These are phyloP conservation scores for Zelleria hepariella DNA, from an alignment of 2,888 invertebrate genomes.

Conservation along the genomic window DNA sequence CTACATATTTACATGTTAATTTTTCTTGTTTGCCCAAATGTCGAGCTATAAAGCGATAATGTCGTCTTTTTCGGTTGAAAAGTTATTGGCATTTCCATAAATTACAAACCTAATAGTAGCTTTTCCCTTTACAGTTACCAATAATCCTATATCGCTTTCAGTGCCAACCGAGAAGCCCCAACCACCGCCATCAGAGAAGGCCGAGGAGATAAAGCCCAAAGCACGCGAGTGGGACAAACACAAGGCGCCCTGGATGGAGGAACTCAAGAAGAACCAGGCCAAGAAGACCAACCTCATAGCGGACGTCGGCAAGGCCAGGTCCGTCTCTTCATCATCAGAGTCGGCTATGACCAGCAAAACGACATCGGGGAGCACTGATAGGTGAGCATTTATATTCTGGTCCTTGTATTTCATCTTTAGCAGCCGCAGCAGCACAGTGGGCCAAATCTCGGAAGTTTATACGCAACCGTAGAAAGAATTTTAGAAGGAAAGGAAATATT, in stretches of 20 bases:
- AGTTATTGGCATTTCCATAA: too few relatives aligned
- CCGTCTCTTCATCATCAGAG: slow-evolving; percentile 36
- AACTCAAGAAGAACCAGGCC: slow-evolving; percentile 83
- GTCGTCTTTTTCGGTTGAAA: too few relatives aligned
- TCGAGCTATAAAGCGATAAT: too few relatives aligned
- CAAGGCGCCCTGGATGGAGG: slow-evolving; percentile 85
- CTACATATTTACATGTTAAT: too few relatives aligned
- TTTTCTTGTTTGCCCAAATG: too few relatives aligned
- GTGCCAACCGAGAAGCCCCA: slow-evolving; percentile 26
- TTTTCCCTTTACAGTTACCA: not conserved
- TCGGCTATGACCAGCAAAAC: slow-evolving; percentile 24
- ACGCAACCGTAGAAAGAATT: too few relatives aligned
- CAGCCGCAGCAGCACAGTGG: too few relatives aligned
- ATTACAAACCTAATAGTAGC: too few relatives aligned
- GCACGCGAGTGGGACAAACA: slow-evolving; percentile 81
- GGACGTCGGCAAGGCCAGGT: slow-evolving; percentile 35
- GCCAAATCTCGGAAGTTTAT: too few relatives aligned
- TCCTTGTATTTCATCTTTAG: too few relatives aligned
- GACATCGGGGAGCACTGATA: slow-evolving; percentile 49
- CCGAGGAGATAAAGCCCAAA: slow-evolving; percentile 73
- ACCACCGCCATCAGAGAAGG: slow-evolving; percentile 20
- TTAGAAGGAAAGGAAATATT: too few relatives aligned
- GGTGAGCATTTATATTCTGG: too few relatives aligned
- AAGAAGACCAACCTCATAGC: slow-evolving; percentile 69
- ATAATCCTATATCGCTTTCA: slow-evolving; percentile 10